phyloP scores from a whole-genome alignment of 2,888 invertebrate species.

The Mechanitis mazaeus region DNA sequence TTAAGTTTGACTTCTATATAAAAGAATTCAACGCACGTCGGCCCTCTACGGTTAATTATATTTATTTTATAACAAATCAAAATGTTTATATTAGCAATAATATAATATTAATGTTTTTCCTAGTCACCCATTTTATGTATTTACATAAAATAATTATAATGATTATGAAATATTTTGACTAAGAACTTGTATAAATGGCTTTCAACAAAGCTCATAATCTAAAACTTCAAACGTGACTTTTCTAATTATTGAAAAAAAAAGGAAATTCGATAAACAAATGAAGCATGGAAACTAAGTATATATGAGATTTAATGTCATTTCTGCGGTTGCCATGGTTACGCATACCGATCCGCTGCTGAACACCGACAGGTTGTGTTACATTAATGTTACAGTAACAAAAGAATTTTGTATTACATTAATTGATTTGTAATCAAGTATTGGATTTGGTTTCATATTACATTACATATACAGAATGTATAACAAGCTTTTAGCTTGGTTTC shows the following conservation, averaged over 20 bases:
- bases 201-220: no score
- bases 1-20: conserved; percentile 16
- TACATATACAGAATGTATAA: neutral
- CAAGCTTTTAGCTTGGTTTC: no score
- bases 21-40: conserved; percentile 37
- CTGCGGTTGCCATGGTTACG: conserved; percentile 48
- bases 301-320: conserved; percentile 31
- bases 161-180: no score
- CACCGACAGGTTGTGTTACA: conserved; percentile 46
- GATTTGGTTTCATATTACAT: conserved; percentile 9
- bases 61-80: neutral
- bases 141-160: no score
- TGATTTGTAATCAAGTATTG: conserved; percentile 27
- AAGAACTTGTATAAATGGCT: no score
- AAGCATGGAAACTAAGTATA: neutral
- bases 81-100: neutral
- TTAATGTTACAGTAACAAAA: conserved; percentile 49
- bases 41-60: neutral
- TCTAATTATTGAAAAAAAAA: neutral
- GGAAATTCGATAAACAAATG: neutral
- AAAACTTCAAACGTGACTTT: no score
- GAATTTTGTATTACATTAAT: conserved; percentile 37
- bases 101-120: neutral
- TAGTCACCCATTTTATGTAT: no score
- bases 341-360: conserved; percentile 42